These are phyloP conservation scores for Neolamprologus devosi DNA, from an alignment of 2,113 vertebrate species.

Conservation along the genomic window DNA sequence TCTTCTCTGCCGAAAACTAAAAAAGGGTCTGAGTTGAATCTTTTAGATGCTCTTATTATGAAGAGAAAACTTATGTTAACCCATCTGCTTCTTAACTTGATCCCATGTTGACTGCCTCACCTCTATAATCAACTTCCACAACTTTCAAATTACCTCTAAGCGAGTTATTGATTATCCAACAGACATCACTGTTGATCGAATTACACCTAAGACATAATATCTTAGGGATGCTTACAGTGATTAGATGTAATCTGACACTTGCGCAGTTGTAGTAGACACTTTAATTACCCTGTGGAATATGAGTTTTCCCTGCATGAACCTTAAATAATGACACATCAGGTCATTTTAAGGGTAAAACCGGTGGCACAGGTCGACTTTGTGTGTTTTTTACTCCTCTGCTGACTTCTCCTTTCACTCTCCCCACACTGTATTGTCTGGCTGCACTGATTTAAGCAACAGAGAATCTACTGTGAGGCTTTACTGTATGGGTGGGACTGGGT, in stretches of 20 bases:
- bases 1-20: background rate
- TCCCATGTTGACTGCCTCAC: background rate
- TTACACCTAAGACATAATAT: background rate
- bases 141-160: background rate
- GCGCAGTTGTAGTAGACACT: background rate
- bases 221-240: background rate
- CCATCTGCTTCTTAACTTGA: background rate
- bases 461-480: background rate
- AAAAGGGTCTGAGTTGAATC: background rate
- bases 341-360: background rate
- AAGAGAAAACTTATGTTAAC: background rate
- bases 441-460: background rate
- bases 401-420: background rate
- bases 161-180: background rate
- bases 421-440: background rate
- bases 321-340: background rate
- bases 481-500: background rate
- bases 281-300: background rate
- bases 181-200: conserved; percentile 19
- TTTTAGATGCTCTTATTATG: background rate
- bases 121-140: background rate
- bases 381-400: background rate
- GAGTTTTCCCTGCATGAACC: background rate
- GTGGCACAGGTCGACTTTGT: background rate
- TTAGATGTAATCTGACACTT: background rate